A percentile compares a stretch with the other conserved stretches of the same genome.
Evolutionary conservation across 2,113 vertebrate genomes (phyloP).

Genomic region (Syngnathus scovelli): DNA sequence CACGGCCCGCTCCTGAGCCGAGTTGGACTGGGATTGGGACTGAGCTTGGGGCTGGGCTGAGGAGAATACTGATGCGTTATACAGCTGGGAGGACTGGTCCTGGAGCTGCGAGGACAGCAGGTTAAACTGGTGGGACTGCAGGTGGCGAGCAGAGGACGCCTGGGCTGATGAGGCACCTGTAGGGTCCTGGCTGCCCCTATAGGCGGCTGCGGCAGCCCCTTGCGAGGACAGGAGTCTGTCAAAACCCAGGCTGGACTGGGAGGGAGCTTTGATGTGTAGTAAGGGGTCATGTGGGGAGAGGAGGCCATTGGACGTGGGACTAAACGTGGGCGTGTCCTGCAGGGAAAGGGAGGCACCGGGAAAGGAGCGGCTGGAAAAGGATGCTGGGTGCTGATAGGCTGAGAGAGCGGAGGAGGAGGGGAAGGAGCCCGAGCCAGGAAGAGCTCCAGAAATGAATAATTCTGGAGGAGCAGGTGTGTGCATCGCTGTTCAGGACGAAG

Average conservation of each 20-base stretch:
- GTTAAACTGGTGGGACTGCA: constrained; percentile 88
- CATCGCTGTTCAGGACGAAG: constrained; percentile 77
- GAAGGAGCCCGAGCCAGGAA: constrained; percentile 88
- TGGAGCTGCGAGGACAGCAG: constrained; percentile 84
- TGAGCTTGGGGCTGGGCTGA: constrained; percentile 76
- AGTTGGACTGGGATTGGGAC: constrained; percentile 67
- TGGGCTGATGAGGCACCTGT: constrained; percentile 68
- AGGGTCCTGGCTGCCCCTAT: constrained; percentile 74
- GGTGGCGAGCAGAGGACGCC: constrained; percentile 76
- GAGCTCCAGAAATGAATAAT: constrained; percentile 89
- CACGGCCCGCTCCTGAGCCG: constrained; percentile 77
- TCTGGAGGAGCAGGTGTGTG: constrained; percentile 91
- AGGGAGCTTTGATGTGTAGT: constrained; percentile 79
- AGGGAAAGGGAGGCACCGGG: constrained; percentile 82
- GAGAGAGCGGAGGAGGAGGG: constrained; percentile 90
- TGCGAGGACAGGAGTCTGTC: constrained; percentile 76
- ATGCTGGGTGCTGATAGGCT: constrained; percentile 93
- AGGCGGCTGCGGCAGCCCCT: constrained; percentile 70
- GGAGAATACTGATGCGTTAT: constrained; percentile 85
- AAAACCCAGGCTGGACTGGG: constrained; percentile 76
- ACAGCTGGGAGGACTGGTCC: constrained; percentile 81
- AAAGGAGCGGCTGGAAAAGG: constrained; percentile 89
- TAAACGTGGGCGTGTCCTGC: constrained; percentile 89
- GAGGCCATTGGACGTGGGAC: constrained; percentile 85
- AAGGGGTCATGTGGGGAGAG: constrained; percentile 83